These are phyloP conservation scores for Calameuta filiformis DNA, from an alignment of 2,888 invertebrate species.

Conservation along the genomic window DNA sequence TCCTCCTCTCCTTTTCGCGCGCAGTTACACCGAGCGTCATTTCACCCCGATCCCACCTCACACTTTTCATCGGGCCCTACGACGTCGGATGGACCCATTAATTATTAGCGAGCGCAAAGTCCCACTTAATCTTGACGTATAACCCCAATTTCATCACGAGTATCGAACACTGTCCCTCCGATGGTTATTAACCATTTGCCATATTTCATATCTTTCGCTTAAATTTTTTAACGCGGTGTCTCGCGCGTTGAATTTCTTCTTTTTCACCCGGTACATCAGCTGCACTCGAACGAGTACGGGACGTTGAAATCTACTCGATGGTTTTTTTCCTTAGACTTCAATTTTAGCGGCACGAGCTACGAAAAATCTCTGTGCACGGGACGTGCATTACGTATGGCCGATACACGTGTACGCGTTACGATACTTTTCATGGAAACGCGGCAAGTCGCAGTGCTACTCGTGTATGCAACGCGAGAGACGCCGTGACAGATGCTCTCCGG, in stretches of 20 bases:
- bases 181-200: neutral
- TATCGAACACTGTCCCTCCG: neutral
- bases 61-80: constrained; percentile 19
- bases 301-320: neutral
- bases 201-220: neutral
- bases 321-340: too few relatives aligned
- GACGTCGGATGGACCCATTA: neutral
- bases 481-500: too few relatives aligned
- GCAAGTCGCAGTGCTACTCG: constrained; percentile 15
- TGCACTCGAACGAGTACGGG: neutral
- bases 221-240: neutral
- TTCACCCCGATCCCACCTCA: constrained; percentile 20
- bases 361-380: constrained; percentile 19
- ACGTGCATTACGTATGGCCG: constrained; percentile 46
- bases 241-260: neutral
- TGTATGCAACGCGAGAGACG: too few relatives aligned
- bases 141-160: neutral
- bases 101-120: neutral
- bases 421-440: constrained; percentile 42
- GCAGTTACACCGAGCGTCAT: constrained; percentile 6
- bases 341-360: too few relatives aligned
- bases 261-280: neutral
- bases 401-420: constrained; percentile 40
- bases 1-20: neutral
- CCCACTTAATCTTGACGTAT: neutral